These are phyloP conservation scores for Phaenicophaeus curvirostris DNA, from an alignment of 2,797 vertebrate genomes.

Conservation along the genomic window DNA sequence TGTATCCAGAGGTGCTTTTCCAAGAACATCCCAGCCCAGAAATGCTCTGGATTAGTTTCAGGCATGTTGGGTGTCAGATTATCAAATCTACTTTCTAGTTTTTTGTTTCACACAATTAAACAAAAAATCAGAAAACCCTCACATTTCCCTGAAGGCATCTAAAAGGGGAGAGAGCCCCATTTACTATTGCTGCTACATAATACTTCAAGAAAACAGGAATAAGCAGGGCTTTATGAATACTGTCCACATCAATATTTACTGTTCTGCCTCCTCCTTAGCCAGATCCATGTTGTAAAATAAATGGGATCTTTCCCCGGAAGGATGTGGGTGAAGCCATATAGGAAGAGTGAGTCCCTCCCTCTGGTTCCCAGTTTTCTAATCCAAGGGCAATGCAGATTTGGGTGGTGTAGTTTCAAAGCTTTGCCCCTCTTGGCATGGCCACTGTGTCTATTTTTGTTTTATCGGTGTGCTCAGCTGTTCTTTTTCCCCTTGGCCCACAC, in stretches of 20 bases:
- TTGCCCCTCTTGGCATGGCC: background rate
- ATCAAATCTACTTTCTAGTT: background rate
- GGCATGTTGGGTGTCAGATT: background rate
- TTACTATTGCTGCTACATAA: background rate
- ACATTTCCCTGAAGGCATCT: background rate
- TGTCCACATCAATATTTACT: background rate
- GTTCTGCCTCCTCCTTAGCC: background rate
- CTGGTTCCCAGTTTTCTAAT: background rate
- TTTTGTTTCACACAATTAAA: background rate
- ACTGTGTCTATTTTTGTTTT: constrained; percentile 9
- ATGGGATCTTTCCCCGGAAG: background rate
- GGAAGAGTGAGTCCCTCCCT: background rate
- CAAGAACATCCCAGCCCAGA: background rate
- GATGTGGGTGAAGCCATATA: background rate
- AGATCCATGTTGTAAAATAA: background rate
- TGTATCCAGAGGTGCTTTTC: background rate
- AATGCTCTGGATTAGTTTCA: background rate
- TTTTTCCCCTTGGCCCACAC: background rate
- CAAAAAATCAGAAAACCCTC: background rate
- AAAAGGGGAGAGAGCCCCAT: background rate
- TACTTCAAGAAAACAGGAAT: background rate
- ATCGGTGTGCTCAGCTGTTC: background rate
- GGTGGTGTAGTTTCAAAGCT: background rate
- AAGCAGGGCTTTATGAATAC: background rate
- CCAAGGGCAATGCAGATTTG: background rate